A percentile compares a stretch with the other conserved stretches of the same genome.
phyloP scores from a whole-genome alignment of 2,113 vertebrate species.

The Carassius carassius region DNA sequence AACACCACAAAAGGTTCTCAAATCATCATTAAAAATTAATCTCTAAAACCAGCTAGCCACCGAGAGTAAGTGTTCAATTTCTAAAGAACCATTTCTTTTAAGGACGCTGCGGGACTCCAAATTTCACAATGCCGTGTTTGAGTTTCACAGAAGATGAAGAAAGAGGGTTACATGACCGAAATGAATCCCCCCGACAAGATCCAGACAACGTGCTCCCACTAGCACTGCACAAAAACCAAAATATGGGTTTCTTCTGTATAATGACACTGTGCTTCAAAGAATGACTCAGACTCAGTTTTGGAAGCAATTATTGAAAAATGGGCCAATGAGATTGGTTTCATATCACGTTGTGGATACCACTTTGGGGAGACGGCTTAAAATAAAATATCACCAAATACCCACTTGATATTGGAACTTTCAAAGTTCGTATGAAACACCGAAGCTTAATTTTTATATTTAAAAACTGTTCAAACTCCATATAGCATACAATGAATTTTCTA shows the following conservation, averaged over 20 bases:
- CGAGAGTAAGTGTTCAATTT: background rate
- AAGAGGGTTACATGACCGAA: conserved; percentile 8
- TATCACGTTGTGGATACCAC: conserved; percentile 12
- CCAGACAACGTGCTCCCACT: conserved; percentile 29
- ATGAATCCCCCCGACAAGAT: background rate
- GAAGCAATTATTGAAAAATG: conserved; percentile 40
- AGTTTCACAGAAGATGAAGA: conserved; percentile 1
- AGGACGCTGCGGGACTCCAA: background rate
- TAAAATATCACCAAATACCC: conserved; percentile 8
- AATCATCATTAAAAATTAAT: background rate
- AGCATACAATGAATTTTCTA: background rate
- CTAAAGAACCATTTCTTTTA: background rate
- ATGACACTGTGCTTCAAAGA: conserved; percentile 33
- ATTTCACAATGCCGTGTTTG: background rate
- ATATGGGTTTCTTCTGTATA: conserved; percentile 22
- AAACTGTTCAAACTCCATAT: background rate
- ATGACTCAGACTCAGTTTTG: conserved; percentile 32
- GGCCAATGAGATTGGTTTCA: conserved; percentile 39
- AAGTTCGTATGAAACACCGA: background rate
- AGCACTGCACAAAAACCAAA: conserved; percentile 12
- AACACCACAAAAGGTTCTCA: background rate
- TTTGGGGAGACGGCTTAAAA: conserved; percentile 26
- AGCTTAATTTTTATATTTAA: background rate
- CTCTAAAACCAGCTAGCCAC: background rate
- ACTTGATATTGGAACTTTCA: conserved; percentile 2